Evolutionary conservation across 2,797 vertebrate genomes (phyloP).

Genomic region (Arremon aurantiirostris): DNA sequence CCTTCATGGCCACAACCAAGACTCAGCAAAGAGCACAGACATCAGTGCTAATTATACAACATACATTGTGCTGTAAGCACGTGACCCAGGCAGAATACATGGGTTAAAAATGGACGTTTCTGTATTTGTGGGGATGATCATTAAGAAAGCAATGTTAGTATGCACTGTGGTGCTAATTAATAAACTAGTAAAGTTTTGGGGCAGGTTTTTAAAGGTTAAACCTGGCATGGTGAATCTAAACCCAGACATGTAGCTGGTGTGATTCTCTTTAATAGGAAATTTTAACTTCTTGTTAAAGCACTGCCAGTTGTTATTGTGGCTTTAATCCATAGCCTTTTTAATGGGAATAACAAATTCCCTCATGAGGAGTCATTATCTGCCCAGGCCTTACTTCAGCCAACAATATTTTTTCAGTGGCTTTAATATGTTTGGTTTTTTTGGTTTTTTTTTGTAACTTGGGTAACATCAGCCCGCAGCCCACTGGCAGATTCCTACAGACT

Average conservation of each 20-base stretch:
- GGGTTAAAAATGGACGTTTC: neutral
- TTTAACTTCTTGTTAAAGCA: neutral
- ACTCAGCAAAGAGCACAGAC: accelerated
- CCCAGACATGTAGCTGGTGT: neutral
- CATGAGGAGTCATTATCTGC: neutral
- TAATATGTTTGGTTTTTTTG: neutral
- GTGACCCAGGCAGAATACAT: neutral
- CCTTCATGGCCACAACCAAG: neutral
- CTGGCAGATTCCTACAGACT: neutral
- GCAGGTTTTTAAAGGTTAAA: neutral
- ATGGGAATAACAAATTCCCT: neutral
- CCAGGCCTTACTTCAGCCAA: neutral
- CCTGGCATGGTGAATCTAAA: neutral
- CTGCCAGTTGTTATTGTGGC: neutral
- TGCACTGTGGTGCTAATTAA: neutral
- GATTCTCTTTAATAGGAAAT: neutral
- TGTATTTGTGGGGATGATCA: neutral
- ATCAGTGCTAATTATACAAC: neutral
- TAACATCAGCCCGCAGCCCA: neutral
- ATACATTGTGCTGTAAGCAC: neutral
- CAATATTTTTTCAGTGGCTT: neutral
- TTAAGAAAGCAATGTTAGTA: neutral
- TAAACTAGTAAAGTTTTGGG: neutral
- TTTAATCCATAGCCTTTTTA: neutral
- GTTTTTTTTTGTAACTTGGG: neutral